Conservation (phyloP, 1,140 invertebrate genomes). For the Diprion similis region DNA sequence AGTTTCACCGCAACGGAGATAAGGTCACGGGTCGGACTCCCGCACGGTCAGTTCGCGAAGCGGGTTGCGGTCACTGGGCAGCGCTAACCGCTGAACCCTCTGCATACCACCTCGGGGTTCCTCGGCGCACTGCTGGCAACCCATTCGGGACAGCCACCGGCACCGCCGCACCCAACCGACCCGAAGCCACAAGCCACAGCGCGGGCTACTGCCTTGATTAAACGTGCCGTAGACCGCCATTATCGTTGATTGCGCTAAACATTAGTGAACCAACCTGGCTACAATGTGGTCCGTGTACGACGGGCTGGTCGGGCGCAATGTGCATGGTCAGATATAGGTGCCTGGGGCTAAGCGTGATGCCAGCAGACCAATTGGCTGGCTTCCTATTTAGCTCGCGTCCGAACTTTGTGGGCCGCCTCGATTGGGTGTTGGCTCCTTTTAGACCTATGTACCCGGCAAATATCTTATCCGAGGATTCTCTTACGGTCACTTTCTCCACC, state of each 20-base stretch:
- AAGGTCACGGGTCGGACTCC: conserved; percentile 14
- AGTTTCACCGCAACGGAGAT: conserved; percentile 9
- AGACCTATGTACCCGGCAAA: no score
- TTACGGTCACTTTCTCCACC: no score
- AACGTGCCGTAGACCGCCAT: conserved; percentile 64
- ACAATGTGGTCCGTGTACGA: not conserved
- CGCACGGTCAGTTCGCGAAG: conserved; percentile 29
- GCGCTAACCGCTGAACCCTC: conserved; percentile 57
- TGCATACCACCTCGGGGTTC: conserved; percentile 38
- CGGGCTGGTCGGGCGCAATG: no score
- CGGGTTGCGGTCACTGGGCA: conserved; percentile 45
- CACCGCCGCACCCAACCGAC: conserved; percentile 36
- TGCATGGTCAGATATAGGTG: no score
- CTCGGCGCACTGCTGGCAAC: conserved; percentile 9
- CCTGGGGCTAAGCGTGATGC: no score
- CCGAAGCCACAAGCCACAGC: conserved; percentile 58
- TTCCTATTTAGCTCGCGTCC: no score
- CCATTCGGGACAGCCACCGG: conserved; percentile 23
- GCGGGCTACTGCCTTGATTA: conserved; percentile 62
- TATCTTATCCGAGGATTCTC: no score
- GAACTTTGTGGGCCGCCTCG: no score
- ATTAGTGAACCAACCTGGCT: conserved; percentile 52
- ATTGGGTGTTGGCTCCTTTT: no score
- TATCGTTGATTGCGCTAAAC: conserved; percentile 65
- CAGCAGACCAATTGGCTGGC: no score